Evolutionary conservation across 1,140 invertebrate genomes (phyloP).

Genomic region (Musca domestica): DNA sequence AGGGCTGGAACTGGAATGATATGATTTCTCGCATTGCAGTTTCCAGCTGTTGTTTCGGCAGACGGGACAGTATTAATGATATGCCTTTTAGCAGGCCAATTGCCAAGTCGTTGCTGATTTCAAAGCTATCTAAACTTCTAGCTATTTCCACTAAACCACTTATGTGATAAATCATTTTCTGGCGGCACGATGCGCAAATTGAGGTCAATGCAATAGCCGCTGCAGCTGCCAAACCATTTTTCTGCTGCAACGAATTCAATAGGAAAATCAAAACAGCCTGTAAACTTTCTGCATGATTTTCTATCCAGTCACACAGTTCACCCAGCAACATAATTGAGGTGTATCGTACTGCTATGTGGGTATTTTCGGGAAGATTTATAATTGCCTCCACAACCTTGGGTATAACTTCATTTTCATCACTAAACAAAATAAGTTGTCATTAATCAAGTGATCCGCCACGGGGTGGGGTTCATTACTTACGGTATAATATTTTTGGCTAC

Average conservation of each 20-base stretch:
- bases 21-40: conserved; percentile 77
- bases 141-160: conserved; percentile 78
- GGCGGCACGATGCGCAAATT: conserved; percentile 75
- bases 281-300: conserved; percentile 77
- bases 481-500: conserved; percentile 94
- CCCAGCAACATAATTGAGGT: conserved; percentile 88
- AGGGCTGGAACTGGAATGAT: conserved; percentile 69
- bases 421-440: conserved; percentile 54
- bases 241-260: conserved; percentile 68
- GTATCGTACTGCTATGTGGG: conserved; percentile 83
- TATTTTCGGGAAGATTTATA: conserved; percentile 76
- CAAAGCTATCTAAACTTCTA: conserved; percentile 74
- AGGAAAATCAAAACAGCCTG: conserved; percentile 80
- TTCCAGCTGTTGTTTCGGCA: conserved; percentile 65
- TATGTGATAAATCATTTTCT: conserved; percentile 79
- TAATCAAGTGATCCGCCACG: neutral
- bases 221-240: conserved; percentile 70
- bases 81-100: conserved; percentile 80
- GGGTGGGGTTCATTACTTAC: conserved; percentile 63
- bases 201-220: conserved; percentile 67
- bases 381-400: conserved; percentile 91
- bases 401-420: conserved; percentile 87
- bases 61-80: conserved; percentile 64
- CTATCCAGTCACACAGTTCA: conserved; percentile 94
- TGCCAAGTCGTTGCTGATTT: conserved; percentile 76